Evolutionary conservation across 2,797 vertebrate species (phyloP).

Genomic region (Todus mexicanus): DNA sequence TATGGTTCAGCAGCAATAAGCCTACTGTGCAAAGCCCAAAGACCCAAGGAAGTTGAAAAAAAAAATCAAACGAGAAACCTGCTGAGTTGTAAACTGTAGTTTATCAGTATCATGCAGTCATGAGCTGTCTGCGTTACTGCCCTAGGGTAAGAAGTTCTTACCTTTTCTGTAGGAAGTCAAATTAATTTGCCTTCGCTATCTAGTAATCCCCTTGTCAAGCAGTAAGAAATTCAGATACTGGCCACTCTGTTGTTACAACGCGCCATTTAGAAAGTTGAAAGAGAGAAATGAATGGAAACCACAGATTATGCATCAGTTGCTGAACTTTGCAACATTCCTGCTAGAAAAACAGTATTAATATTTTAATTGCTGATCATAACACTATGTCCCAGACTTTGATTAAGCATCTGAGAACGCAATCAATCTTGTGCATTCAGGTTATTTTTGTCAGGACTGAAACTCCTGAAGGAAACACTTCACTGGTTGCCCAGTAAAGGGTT

Average conservation of each 20-base stretch:
- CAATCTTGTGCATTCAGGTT: background rate
- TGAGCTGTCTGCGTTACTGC: constrained; percentile 30
- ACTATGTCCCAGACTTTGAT: background rate
- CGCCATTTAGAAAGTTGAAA: background rate
- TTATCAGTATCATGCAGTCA: constrained; percentile 48
- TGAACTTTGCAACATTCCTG: background rate
- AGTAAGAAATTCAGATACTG: constrained; percentile 24
- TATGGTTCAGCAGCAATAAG: background rate
- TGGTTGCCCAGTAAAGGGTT: constrained; percentile 6
- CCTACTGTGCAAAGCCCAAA: constrained; percentile 17
- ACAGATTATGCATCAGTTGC: background rate
- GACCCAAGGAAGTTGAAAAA: constrained; percentile 30
- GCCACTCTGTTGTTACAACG: background rate
- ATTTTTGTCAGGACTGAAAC: background rate
- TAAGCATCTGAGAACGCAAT: background rate
- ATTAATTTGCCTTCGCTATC: constrained; percentile 53
- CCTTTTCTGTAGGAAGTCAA: constrained; percentile 46
- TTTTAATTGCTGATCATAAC: background rate
- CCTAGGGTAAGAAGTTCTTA: constrained; percentile 39
- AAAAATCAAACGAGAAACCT: constrained; percentile 29
- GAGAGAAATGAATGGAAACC: background rate
- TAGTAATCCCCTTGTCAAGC: constrained; percentile 38
- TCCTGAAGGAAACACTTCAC: background rate
- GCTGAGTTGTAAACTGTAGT: constrained; percentile 45
- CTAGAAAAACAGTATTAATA: background rate